Evolutionary conservation across 2,797 vertebrate species (phyloP).

Genomic region (Nothura maculosa): DNA sequence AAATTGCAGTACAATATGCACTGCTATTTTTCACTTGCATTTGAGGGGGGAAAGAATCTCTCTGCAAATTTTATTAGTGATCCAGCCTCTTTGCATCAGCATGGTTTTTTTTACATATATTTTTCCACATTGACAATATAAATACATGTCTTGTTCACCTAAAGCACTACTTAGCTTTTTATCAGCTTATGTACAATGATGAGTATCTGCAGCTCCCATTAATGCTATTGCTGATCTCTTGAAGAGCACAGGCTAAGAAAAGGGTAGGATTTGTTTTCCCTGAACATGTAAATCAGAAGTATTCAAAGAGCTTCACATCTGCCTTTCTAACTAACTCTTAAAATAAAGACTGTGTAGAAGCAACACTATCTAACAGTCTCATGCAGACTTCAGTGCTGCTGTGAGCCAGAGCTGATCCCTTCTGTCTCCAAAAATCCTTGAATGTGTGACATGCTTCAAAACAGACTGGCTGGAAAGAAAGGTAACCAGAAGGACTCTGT

Average conservation of each 20-base stretch:
- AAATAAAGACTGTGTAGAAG: background rate
- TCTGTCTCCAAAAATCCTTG: background rate
- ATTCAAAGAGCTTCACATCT: background rate
- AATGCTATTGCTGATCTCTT: background rate
- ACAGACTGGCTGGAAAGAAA: background rate
- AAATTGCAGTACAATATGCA: background rate
- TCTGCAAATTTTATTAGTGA: background rate
- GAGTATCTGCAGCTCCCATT: background rate
- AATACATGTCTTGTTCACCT: background rate
- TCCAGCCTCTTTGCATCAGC: background rate
- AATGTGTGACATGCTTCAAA: background rate
- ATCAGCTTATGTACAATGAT: background rate
- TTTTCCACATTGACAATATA: background rate
- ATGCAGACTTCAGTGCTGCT: background rate
- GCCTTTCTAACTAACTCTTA: background rate
- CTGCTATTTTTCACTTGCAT: background rate
- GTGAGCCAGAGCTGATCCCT: accelerated
- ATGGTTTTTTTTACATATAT: accelerated
- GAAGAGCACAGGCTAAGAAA: background rate
- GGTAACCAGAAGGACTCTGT: accelerated
- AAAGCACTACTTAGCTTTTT: background rate
- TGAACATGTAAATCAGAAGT: background rate
- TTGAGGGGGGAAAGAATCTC: background rate
- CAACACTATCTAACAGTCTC: background rate
- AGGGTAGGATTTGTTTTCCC: background rate